Evolutionary conservation across 2,113 vertebrate species (phyloP), one percentile per base, ranked within the genome.

Genomic region (Tragelaphus scriptus): DNA sequence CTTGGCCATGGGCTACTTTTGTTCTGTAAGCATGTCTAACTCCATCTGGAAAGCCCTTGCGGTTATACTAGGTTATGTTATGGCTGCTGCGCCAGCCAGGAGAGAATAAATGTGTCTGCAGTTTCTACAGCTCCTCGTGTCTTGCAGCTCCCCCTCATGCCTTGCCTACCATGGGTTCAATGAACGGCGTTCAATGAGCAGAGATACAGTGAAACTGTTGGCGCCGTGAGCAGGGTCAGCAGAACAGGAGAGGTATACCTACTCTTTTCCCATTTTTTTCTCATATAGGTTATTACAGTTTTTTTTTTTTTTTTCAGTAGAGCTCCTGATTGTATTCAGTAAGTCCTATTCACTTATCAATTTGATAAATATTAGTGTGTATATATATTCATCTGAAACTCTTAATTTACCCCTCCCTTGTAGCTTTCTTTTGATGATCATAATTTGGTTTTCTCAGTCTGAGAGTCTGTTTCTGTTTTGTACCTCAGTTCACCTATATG

Each of bases 171-270:
- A 32, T 65, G 30, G 63, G 63, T 32, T 65, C 63, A 65, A 30
- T 0, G 3, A 30, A 63, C 2, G 0, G 28, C 5, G 7, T 65
- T 65, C 63, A 65, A 1, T 0, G 3, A 17, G 32, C 63, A 65
- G 15, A 65, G 14, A 65, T n/a, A 17, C 30, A 17, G 30, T 0
- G 30, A n/a, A 32, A 65, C 63, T 65, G 30, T 65, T 65, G 30
- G 63, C 63, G 32, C 15, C 8, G 14, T 65, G 63, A 65, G 63
- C 63, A 16, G 30, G 30, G 17, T 65, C 63, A 9, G 30, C 63
- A 65, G 63, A 13, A 65, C 30, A 8, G 30, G 1, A 65, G 61
- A 32, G 3, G 14, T 65, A 8, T 32, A 32, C 1, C 30, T 65
- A 16, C 30, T n/a, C 63, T 65, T 65, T 65, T 65, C 8, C 63